These are phyloP conservation scores for Talpa occidentalis DNA, from an alignment of 2,113 vertebrate genomes.

Conservation along the genomic window DNA sequence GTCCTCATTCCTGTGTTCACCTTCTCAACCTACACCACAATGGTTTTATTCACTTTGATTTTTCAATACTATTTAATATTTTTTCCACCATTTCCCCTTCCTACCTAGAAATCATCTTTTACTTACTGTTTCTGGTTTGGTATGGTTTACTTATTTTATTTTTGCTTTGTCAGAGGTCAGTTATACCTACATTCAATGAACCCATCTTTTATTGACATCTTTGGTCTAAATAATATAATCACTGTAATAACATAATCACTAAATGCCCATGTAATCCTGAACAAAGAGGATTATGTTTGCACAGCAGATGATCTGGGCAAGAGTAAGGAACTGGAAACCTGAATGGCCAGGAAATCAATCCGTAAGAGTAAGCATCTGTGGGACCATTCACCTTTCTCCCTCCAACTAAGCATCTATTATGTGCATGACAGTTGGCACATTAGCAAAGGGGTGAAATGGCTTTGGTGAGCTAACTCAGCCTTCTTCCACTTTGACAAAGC, in stretches of 20 bases:
- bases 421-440: background rate
- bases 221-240: background rate
- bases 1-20: background rate
- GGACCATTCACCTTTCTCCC: background rate
- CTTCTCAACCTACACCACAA: background rate
- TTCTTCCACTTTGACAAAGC: background rate
- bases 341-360: background rate
- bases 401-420: background rate
- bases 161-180: background rate
- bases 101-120: background rate
- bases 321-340: background rate
- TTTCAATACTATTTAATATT: background rate
- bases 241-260: background rate
- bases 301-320: background rate
- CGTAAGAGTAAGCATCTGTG: background rate
- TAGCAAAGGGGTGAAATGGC: background rate
- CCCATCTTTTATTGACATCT: background rate
- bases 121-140: background rate
- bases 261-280: background rate
- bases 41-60: conserved; percentile 6
- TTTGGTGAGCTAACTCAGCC: background rate
- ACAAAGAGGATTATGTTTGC: background rate
- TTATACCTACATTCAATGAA: background rate
- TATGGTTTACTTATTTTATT: background rate
- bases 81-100: background rate